Conservation (phyloP, 35 echinoderm and acorn worm species). For the Hemicentrotus pulcherrimus region DNA sequence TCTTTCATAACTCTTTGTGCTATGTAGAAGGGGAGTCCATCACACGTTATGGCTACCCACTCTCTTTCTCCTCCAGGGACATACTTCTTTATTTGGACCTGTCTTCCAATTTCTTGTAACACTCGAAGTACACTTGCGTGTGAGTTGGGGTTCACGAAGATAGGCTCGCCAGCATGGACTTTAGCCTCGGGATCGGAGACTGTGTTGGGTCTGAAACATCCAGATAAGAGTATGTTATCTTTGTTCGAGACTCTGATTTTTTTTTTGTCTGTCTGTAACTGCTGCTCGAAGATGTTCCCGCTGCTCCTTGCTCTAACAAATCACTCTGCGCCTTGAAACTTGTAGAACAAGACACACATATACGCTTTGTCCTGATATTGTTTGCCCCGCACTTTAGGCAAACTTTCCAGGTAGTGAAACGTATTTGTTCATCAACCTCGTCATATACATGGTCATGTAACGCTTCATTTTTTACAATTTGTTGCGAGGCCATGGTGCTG, state of each 20-base stretch:
- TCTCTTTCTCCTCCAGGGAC: background rate
- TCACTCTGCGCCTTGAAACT: background rate
- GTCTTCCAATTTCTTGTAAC: conserved; percentile 48
- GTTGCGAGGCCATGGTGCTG: background rate
- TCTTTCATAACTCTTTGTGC: conserved; percentile 36
- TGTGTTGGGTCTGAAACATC: background rate
- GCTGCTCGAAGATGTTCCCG: background rate
- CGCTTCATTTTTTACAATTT: background rate
- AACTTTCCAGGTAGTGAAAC: background rate
- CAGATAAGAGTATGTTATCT: background rate
- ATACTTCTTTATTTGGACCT: conserved; percentile 26
- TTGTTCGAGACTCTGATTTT: background rate
- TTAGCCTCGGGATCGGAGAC: background rate
- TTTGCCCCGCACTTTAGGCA: background rate
- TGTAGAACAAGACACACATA: conserved; percentile 26
- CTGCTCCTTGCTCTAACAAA: background rate
- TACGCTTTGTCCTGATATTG: conserved; percentile 15
- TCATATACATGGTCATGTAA: conserved; percentile 22
- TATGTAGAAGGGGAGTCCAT: conserved; percentile 41
- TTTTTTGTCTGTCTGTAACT: background rate
- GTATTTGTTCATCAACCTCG: background rate
- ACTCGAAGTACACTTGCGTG: conserved; percentile 24
- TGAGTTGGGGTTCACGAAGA: conserved; percentile 58
- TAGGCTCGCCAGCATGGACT: background rate
- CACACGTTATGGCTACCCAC: conserved; percentile 47